A percentile compares a stretch with the other conserved stretches of the same genome.
These are phyloP conservation scores for Aselliscus stoliczkanus DNA, from an alignment of 2,797 vertebrate genomes.

Conservation along the genomic window DNA sequence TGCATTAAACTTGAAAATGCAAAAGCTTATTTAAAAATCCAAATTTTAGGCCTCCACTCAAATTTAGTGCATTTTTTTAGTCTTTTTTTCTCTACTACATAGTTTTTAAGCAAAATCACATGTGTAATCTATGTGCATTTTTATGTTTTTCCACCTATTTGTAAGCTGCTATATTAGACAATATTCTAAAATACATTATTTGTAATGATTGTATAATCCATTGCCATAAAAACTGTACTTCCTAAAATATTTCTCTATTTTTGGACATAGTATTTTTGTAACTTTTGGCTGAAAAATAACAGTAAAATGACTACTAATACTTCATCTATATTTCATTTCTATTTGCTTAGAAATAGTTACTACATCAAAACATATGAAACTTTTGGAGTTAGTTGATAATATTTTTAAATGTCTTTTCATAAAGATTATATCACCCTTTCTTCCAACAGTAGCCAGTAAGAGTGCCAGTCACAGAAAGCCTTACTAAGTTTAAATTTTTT, in stretches of 20 bases:
- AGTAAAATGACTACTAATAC: background rate
- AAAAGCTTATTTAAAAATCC: background rate
- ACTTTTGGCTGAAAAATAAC: background rate
- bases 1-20: background rate
- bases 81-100: background rate
- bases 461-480: background rate
- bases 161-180: background rate
- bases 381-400: background rate
- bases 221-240: background rate
- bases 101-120: conserved; percentile 11
- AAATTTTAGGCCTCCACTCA: background rate
- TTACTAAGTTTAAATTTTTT: background rate
- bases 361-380: background rate
- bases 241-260: background rate
- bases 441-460: background rate
- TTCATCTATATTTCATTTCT: background rate
- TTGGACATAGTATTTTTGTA: background rate
- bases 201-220: background rate
- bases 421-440: background rate
- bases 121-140: background rate
- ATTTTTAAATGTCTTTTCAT: background rate
- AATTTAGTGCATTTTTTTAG: background rate
- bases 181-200: background rate
- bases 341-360: conserved; percentile 31
- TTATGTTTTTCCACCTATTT: background rate